Conservation (phyloP, 2,888 invertebrate species). For the Electrophaes corylata region DNA sequence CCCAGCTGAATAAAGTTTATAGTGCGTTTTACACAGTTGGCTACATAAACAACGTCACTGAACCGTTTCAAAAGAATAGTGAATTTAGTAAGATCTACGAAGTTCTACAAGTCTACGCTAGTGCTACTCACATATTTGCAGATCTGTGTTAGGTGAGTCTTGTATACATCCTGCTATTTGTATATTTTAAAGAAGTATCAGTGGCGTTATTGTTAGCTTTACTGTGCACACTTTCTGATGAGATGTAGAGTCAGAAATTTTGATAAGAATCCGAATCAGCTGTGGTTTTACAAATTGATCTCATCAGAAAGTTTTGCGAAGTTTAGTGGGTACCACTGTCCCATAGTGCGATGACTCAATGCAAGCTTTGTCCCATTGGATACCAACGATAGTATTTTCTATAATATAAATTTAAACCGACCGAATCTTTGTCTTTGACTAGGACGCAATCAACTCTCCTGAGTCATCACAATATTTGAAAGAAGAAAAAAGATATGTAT, state of each 20-base stretch:
- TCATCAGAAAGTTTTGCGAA: slow-evolving; percentile 49
- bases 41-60: slow-evolving; percentile 32
- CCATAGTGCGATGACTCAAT: slow-evolving; percentile 84
- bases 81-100: slow-evolving; percentile 4
- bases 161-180: neutral
- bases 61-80: neutral
- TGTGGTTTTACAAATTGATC: slow-evolving; percentile 2
- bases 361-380: slow-evolving; percentile 81
- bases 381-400: slow-evolving; percentile 44
- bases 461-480: slow-evolving; percentile 82
- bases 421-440: slow-evolving; percentile 51
- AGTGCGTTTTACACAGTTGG: slow-evolving; percentile 32
- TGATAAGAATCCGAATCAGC: neutral
- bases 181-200: slow-evolving; percentile 2
- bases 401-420: slow-evolving; percentile 48
- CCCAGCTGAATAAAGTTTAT: slow-evolving; percentile 32
- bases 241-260: neutral
- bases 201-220: slow-evolving; percentile 26
- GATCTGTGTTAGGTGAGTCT: slow-evolving; percentile 5
- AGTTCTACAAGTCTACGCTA: slow-evolving; percentile 19
- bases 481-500: slow-evolving; percentile 53
- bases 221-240: slow-evolving; percentile 28
- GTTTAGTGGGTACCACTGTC: slow-evolving; percentile 60
- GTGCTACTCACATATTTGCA: slow-evolving; percentile 19
- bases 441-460: slow-evolving; percentile 67